Base-by-base conservation (phyloP, 2,797 vertebrate genomes). In the Sciaenops ocellatus region DNA sequence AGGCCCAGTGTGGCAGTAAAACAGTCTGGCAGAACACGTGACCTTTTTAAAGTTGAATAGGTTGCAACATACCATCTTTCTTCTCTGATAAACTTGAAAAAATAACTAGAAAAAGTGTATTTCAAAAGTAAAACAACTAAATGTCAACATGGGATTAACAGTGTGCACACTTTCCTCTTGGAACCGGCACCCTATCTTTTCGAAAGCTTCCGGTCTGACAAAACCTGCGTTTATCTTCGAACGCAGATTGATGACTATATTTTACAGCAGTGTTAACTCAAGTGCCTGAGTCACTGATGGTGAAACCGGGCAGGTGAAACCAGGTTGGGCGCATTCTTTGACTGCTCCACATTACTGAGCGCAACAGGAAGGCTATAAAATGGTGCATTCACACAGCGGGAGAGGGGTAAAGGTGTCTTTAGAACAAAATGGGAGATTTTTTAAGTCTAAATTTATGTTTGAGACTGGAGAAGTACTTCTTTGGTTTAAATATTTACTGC, bases 251-350 rank as follows among this genome's bases (percentile, higher is more conserved):
- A 30, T 44, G 41, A 63, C 52, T 65, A 17, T 22, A 65, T 57
- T 71, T 77, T 24, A 73, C 59, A 59, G 38, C 44, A 8, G 51
- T 50, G 72, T 79, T 26, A 65, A 13, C 69, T 57, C 13, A 30
- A 82, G 17, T 11, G 20, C 42, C 54, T 82, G 83, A 87, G 79
- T 84, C 75, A 84, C 76, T 46, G 68, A 73, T 50, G 76, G 79
- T 84, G 89, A 94, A 93, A 94, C 90, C 42, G 51, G 66, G 73
- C 82, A 55, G 70, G 92, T 85, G 85, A 89, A 93, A 95, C 94
- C 70, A 83, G 94, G 90, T 13, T 70, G 84, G 89, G 69, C 62
- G 59, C 94, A 96, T 96, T 94, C 87, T 80, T 85, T 9, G 60
- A 61, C 73, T 78, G 59, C 79, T 77, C 54, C 24, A 82, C 88